Base-by-base conservation (phyloP, 2,113 vertebrate genomes). In the Eurypyga helias region DNA sequence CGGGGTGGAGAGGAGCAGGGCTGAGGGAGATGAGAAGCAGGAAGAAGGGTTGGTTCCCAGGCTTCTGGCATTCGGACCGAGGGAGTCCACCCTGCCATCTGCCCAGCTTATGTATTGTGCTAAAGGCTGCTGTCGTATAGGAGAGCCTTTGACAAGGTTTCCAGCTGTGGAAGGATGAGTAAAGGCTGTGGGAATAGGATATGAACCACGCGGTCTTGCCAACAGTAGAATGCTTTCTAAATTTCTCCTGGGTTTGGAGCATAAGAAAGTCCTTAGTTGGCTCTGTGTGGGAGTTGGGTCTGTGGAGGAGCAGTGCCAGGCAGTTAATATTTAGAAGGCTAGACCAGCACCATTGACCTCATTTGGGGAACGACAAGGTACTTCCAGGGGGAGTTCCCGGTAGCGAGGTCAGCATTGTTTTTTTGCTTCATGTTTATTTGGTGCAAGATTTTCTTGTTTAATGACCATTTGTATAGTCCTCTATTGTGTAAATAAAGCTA, bases 101-200 rank as follows among this genome's bases (percentile, higher is more conserved):
- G 95, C 96, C 96, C 62, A 89, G 89, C 81, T 95, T 89, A 75
- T 96, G 95, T 78, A 87, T 95, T 97, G 96, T 96, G 86, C 94
- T 95, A 73, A 90, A 64, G 67, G 64, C 83, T 75, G 52, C 90
- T 91, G 94, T 96, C 10, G 2, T 67, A 87, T 79, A 92, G 90
- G 86, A 92, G 96, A 65, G 73, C 73, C 77, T 96, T 95, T 95
- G 94, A 95, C 94, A 97, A 89, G 57, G 94, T 95, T 97, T 97
- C 96, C 96, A 97, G 96, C 97, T 97, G 95, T 97, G 97, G 96
- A 95, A 69, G 83, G 94, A 97, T 95, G 96, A 96, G 92, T 96
- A 95, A 96, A 96, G 92, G 60, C 96, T 97, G 96, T 97, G 97
- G 96, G 97, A 97, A 97, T 97, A 92, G 92, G 96, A 97, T 95